Evolutionary conservation across 2,888 invertebrate species (phyloP).

Genomic region (Gandaritis pyraliata): DNA sequence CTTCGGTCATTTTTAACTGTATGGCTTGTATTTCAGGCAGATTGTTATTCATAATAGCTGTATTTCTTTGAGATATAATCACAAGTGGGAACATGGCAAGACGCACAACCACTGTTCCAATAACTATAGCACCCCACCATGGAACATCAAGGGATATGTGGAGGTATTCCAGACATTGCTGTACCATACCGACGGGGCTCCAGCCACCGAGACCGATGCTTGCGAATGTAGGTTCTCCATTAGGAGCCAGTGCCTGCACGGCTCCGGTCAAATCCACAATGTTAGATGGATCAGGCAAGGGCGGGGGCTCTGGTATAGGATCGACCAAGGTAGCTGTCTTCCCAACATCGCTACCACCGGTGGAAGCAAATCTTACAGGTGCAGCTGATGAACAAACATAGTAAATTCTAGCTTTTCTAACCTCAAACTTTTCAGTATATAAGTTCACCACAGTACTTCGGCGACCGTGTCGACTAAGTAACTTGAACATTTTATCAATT

Average conservation of each 20-base stretch:
- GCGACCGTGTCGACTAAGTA: constrained; percentile 71
- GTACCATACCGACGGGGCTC: constrained; percentile 92
- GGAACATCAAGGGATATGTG: constrained; percentile 93
- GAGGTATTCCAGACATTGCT: constrained; percentile 91
- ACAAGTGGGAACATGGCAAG: constrained; percentile 93
- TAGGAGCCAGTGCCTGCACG: constrained; percentile 71
- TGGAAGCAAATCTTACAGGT: constrained; percentile 70
- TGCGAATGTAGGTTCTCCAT: constrained; percentile 91
- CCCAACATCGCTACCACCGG: constrained; percentile 55
- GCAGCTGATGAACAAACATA: constrained; percentile 73
- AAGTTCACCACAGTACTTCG: constrained; percentile 70
- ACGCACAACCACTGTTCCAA: constrained; percentile 92
- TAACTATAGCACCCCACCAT: constrained; percentile 96
- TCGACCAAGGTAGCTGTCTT: constrained; percentile 62
- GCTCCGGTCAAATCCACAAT: constrained; percentile 63
- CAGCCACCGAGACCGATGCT: constrained; percentile 93
- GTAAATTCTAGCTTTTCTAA: constrained; percentile 75
- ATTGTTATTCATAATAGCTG: constrained; percentile 92
- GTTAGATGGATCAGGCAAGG: constrained; percentile 68
- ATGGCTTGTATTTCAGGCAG: constrained; percentile 93
- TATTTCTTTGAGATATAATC: constrained; percentile 91
- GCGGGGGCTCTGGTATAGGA: constrained; percentile 77
- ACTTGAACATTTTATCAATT: constrained; percentile 68
- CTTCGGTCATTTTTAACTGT: constrained; percentile 94
- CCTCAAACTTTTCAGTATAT: constrained; percentile 73